Conservation (phyloP, 2,888 invertebrate genomes). For the Xylophagus ater region DNA sequence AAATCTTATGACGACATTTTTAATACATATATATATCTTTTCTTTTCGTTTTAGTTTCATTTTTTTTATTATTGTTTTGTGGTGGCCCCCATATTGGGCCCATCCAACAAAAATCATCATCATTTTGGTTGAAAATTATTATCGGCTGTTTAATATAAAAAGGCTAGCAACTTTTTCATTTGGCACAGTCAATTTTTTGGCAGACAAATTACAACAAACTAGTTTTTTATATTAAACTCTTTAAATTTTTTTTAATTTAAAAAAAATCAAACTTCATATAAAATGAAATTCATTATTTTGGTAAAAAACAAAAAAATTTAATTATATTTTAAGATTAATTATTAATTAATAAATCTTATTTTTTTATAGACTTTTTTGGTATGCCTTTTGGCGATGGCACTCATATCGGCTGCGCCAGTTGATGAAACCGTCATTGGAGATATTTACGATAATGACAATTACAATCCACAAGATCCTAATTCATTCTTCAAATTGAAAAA, state of each 20-base stretch:
- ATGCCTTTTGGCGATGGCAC: conserved; percentile 27
- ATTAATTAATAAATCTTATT: conserved; percentile 3
- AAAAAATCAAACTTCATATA: too few species aligned
- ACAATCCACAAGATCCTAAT: conserved; percentile 31
- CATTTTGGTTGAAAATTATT: too few species aligned
- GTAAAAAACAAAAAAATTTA: conserved; percentile 3
- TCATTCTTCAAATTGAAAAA: conserved; percentile 34
- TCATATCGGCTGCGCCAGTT: conserved; percentile 30
- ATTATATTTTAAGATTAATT: not conserved
- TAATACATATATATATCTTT: too few species aligned
- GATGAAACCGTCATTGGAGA: conserved; percentile 30
- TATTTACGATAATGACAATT: conserved; percentile 21
- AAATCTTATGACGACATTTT: not conserved
- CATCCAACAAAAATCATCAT: too few species aligned
- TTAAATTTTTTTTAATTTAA: too few species aligned
- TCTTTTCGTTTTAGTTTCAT: too few species aligned
- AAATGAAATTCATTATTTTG: conserved; percentile 17
- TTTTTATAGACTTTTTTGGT: conserved; percentile 28
- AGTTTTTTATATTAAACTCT: too few species aligned
- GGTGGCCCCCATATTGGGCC: too few species aligned
- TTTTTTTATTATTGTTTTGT: too few species aligned
- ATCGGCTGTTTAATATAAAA: conserved; percentile 15
- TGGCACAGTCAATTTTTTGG: conserved; percentile 11
- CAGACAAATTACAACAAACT: too few species aligned
- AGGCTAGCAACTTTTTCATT: conserved; percentile 8